phyloP scores from a whole-genome alignment of 2,888 invertebrate genomes.

The Drosophila meridiana region DNA sequence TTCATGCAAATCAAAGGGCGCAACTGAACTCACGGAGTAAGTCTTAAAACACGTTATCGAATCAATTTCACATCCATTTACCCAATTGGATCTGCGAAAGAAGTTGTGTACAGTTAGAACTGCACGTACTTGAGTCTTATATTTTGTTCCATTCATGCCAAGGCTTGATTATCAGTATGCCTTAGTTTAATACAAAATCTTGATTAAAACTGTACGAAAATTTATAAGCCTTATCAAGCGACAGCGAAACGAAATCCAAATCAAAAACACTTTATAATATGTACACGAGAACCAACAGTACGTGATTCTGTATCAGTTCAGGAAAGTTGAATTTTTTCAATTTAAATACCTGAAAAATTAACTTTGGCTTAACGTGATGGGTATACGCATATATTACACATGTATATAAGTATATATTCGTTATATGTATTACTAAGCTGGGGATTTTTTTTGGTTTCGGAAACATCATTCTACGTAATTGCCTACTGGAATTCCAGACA shows the following conservation, averaged over 20 bases:
- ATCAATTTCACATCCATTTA: background rate
- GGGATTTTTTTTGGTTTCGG: conserved; percentile 28
- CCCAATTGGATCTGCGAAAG: conserved; percentile 1
- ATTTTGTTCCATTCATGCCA: conserved; percentile 12
- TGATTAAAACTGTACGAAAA: conserved; percentile 22
- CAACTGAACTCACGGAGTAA: background rate
- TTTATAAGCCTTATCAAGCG: conserved; percentile 39
- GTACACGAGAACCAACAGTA: conserved; percentile 21
- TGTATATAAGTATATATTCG: background rate
- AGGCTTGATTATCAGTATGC: conserved; percentile 13
- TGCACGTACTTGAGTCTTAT: conserved; percentile 3
- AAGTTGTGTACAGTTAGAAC: conserved; percentile 1
- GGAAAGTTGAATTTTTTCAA: conserved; percentile 10
- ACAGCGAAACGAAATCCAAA: conserved; percentile 20
- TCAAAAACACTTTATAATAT: conserved; percentile 17
- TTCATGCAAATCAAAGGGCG: background rate
- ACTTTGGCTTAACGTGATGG: conserved; percentile 2
- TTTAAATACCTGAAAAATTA: conserved; percentile 1
- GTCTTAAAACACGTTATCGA: background rate
- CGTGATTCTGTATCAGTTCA: conserved; percentile 44
- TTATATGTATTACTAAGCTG: background rate
- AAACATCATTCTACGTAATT: conserved; percentile 10
- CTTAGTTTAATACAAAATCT: conserved; percentile 16
- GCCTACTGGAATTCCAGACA: conserved; percentile 5
- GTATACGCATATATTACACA: conserved; percentile 9